These are phyloP conservation scores for Holotrichia oblita DNA, from an alignment of 1,140 invertebrate genomes.

Conservation along the genomic window DNA sequence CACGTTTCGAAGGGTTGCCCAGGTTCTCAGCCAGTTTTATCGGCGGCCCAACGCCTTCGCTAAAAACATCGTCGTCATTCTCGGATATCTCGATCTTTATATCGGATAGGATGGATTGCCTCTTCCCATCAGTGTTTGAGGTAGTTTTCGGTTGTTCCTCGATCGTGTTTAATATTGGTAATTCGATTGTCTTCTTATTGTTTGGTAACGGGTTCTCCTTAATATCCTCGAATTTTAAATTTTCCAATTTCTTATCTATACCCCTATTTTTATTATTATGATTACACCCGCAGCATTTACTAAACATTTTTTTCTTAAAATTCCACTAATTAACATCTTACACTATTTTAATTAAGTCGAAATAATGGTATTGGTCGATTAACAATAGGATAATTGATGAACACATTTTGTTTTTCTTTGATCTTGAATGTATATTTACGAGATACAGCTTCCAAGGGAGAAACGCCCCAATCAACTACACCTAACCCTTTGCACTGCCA, in stretches of 20 bases:
- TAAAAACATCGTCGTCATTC: constrained; percentile 63
- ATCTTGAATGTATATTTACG: neutral
- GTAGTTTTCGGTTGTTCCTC: constrained; percentile 35
- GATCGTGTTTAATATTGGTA: neutral
- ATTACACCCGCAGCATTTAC: constrained; percentile 36
- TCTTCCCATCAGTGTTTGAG: constrained; percentile 30
- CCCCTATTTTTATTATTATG: neutral
- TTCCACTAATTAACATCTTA: neutral
- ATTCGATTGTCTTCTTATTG: neutral
- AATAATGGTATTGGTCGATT: neutral
- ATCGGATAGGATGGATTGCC: constrained; percentile 43
- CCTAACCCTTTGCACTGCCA: constrained; percentile 37
- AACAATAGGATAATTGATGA: constrained; percentile 11
- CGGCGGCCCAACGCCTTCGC: constrained; percentile 54
- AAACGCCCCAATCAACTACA: constrained; percentile 27
- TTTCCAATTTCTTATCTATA: neutral
- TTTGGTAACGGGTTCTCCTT: too few relatives aligned
- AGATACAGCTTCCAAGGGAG: neutral
- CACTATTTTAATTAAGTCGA: constrained; percentile 22
- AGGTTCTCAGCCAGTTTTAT: constrained; percentile 51
- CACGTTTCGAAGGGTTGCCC: constrained; percentile 44
- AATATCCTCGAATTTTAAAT: too few relatives aligned
- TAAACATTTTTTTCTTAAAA: constrained; percentile 28
- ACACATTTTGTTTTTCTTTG: constrained; percentile 30
- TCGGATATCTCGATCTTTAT: constrained; percentile 44